Evolutionary conservation across 2,888 invertebrate species (phyloP).

Genomic region (Phasia obesa): DNA sequence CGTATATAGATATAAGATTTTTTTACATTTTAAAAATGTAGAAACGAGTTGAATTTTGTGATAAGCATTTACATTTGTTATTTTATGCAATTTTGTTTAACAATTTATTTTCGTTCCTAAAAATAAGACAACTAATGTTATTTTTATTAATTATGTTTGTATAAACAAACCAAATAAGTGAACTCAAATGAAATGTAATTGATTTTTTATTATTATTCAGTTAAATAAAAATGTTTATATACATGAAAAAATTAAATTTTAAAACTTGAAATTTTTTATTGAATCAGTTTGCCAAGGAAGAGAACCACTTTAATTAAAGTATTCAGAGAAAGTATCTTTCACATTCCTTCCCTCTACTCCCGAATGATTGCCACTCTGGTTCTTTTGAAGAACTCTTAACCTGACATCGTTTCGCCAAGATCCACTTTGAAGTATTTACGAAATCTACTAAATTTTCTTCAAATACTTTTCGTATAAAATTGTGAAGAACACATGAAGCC

Average conservation of each 20-base stretch:
- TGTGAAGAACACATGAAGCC: conserved; percentile 27
- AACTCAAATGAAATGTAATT: not conserved
- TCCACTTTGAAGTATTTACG: conserved; percentile 26
- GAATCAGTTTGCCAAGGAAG: conserved; percentile 32
- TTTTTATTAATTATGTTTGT: not conserved
- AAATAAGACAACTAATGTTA: too few relatives aligned
- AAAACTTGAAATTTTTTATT: conserved; percentile 32
- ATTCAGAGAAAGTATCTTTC: conserved; percentile 2
- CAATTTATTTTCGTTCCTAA: too few relatives aligned
- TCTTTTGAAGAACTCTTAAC: too few relatives aligned
- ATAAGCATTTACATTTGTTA: not conserved
- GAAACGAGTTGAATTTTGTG: too few relatives aligned
- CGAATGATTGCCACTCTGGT: not conserved
- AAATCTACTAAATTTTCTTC: not conserved
- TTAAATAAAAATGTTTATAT: not conserved
- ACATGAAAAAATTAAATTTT: not conserved
- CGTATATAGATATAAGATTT: not conserved
- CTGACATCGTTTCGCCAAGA: conserved; percentile 4
- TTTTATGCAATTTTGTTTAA: not conserved
- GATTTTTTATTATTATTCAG: not conserved
- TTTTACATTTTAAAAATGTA: not conserved
- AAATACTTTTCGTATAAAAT: conserved; percentile 41
- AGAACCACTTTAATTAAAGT: conserved; percentile 7
- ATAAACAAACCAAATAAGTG: not conserved
- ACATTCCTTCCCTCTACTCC: conserved; percentile 2